phyloP scores from a whole-genome alignment of 35 echinoderm and acorn worm genomes.

The Lytechinus variegatus region DNA sequence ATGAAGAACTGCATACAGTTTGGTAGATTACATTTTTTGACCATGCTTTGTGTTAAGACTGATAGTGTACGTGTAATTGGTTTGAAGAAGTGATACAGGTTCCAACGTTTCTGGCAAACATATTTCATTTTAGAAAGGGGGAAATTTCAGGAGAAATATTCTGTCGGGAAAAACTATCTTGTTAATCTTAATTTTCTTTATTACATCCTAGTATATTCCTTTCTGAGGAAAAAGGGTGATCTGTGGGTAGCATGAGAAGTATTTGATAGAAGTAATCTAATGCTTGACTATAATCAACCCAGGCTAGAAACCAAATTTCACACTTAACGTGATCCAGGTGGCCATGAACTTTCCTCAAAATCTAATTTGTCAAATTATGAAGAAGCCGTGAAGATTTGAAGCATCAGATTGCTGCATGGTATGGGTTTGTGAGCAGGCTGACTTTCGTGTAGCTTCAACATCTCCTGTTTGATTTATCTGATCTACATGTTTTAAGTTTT shows the following conservation, averaged over 20 bases:
- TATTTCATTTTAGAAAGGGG: background rate
- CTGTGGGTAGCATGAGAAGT: background rate
- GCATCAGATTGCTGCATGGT: background rate
- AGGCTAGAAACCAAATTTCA: slow-evolving; percentile 4
- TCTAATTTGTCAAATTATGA: slow-evolving; percentile 20
- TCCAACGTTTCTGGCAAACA: background rate
- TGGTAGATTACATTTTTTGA: too few species aligned
- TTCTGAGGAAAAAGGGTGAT: background rate
- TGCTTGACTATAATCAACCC: background rate
- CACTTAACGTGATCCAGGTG: slow-evolving; percentile 16
- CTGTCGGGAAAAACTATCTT: background rate
- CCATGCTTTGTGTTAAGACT: background rate
- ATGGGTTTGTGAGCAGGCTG: background rate
- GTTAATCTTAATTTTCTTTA: background rate
- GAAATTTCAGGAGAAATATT: background rate
- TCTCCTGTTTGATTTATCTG: background rate
- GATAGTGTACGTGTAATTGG: background rate
- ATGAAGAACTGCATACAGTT: too few species aligned
- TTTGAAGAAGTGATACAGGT: background rate
- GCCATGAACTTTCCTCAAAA: slow-evolving; percentile 18
- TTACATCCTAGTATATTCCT: background rate
- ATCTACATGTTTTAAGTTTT: background rate
- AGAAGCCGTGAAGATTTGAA: slow-evolving; percentile 2
- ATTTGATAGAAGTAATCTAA: background rate
- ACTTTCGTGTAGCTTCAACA: background rate